Conservation (phyloP, 2,113 vertebrate species). For the Trematocara variabile region DNA sequence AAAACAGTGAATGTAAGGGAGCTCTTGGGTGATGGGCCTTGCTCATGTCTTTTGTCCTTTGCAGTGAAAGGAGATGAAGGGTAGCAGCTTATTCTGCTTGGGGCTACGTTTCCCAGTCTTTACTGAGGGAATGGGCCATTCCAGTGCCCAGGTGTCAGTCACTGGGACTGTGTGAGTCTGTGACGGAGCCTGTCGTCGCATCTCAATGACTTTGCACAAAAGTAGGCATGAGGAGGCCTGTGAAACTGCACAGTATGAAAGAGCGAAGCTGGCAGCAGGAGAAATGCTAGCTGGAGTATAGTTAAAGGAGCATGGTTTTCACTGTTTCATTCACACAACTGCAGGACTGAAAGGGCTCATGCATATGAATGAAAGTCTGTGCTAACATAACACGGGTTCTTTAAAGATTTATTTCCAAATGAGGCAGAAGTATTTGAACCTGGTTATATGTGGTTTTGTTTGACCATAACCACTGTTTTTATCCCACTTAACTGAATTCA, state of each 20-base stretch:
- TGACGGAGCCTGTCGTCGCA: constrained; percentile 34
- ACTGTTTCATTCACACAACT: not conserved
- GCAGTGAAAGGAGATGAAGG: constrained; percentile 11
- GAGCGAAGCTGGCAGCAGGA: constrained; percentile 12
- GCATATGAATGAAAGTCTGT: constrained; percentile 8
- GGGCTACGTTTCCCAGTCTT: constrained; percentile 28
- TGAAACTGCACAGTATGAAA: constrained; percentile 28
- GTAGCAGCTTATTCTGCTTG: not conserved
- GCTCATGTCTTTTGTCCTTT: constrained; percentile 36
- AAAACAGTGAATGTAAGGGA: constrained; percentile 27
- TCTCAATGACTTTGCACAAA: constrained; percentile 67
- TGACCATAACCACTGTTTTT: not conserved
- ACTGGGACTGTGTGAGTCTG: not conserved
- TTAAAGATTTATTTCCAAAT: not conserved
- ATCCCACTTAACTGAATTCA: not conserved
- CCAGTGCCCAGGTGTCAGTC: constrained; percentile 56
- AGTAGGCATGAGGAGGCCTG: constrained; percentile 20
- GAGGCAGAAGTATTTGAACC: not conserved
- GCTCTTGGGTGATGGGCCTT: constrained; percentile 1
- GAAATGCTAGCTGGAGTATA: not conserved
- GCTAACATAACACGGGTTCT: not conserved
- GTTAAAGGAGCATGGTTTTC: constrained; percentile 16
- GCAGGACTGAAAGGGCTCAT: constrained; percentile 13
- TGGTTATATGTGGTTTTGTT: not conserved
- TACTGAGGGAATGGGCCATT: not conserved